Conservation (phyloP, 1,140 invertebrate genomes). For the Drosophila teissieri region DNA sequence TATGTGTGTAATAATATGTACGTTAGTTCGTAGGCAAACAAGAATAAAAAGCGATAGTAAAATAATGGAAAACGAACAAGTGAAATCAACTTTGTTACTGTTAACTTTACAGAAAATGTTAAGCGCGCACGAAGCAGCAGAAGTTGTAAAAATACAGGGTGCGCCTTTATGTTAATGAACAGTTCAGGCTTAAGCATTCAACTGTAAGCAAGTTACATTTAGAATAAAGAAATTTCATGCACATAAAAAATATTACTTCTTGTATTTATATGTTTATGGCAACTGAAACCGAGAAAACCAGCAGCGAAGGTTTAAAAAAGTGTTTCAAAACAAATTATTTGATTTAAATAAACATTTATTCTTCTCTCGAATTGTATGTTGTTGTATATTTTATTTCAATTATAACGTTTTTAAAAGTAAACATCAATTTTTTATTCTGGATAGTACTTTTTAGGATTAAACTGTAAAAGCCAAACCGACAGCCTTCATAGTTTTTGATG, state of each 20-base stretch:
- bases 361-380: no score
- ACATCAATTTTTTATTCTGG: no score
- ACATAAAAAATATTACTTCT: slow-evolving; percentile 13
- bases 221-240: neutral
- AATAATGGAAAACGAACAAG: slow-evolving; percentile 36
- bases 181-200: neutral
- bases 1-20: slow-evolving; percentile 34
- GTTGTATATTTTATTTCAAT: no score
- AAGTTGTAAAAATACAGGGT: slow-evolving; percentile 26
- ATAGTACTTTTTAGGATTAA: no score
- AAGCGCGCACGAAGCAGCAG: slow-evolving; percentile 14
- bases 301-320: neutral
- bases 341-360: neutral
- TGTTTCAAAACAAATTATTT: no score
- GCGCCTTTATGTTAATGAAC: neutral
- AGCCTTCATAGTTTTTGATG: no score
- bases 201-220: neutral
- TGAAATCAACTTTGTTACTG: slow-evolving; percentile 22
- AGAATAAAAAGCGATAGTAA: slow-evolving; percentile 66
- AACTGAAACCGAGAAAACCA: neutral
- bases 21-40: slow-evolving; percentile 60
- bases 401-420: no score
- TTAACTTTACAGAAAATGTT: slow-evolving; percentile 10
- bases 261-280: neutral
- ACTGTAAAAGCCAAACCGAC: no score